Evolutionary conservation across 2,797 vertebrate species (phyloP).

Genomic region (Pangasius djambal): DNA sequence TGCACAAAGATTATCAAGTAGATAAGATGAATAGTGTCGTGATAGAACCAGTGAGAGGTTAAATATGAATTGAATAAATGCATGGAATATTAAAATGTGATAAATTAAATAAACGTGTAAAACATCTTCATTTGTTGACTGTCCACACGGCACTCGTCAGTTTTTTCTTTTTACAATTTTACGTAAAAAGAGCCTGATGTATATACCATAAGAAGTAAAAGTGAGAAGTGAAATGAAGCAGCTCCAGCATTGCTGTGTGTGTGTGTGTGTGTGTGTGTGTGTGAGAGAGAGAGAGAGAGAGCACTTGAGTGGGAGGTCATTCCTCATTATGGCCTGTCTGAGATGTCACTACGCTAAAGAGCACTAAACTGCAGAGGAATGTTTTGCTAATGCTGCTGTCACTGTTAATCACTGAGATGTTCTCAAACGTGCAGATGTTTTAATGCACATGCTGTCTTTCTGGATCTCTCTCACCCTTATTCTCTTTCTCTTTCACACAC

Average conservation of each 20-base stretch:
- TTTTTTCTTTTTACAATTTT: not conserved
- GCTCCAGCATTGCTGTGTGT: not conserved
- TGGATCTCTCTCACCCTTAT: conserved; percentile 30
- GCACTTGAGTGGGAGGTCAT: conserved; percentile 13
- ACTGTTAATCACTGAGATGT: conserved; percentile 42
- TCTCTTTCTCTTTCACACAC: conserved; percentile 22
- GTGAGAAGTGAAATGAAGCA: conserved; percentile 26
- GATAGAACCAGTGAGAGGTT: not conserved
- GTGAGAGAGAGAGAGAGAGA: conserved; percentile 14
- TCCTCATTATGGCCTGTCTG: conserved; percentile 13
- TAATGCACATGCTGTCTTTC: conserved; percentile 45
- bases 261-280: conserved; percentile 5
- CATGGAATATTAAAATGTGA: not conserved
- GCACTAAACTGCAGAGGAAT: conserved; percentile 38
- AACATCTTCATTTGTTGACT: not conserved
- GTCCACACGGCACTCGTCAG: not conserved
- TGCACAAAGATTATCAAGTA: not conserved
- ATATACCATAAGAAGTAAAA: not conserved
- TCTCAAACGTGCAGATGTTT: conserved; percentile 38
- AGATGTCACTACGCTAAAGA: conserved; percentile 35
- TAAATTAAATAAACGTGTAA: not conserved
- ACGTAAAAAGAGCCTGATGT: not conserved
- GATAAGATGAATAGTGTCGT: not conserved
- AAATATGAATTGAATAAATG: not conserved
- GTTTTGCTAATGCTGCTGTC: conserved; percentile 48